Percentiles rank a stretch among this genome's conserved stretches.
phyloP scores from a whole-genome alignment of 2,888 invertebrate species.

The Hartigia nigra region DNA sequence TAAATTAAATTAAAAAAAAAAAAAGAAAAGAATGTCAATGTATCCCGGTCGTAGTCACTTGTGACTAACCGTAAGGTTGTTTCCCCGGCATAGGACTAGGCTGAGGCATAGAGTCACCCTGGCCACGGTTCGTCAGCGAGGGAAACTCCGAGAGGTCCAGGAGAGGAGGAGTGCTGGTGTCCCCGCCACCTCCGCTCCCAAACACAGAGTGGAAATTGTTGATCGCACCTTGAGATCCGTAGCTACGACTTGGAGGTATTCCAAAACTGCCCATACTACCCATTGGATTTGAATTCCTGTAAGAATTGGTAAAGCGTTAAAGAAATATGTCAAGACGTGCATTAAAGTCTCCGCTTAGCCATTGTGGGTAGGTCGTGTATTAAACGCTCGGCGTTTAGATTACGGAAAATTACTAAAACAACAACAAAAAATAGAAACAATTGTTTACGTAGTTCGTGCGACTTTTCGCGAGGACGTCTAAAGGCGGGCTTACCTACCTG shows the following conservation, averaged over 20 bases:
- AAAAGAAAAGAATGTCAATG: not conserved
- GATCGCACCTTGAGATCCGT: constrained; percentile 67
- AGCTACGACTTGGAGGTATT: constrained; percentile 70
- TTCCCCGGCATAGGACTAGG: constrained; percentile 88
- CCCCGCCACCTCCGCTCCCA: constrained; percentile 73
- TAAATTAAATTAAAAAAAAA: too few relatives aligned
- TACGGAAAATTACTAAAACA: not conserved
- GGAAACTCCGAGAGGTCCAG: constrained; percentile 94
- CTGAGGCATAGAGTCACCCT: constrained; percentile 82
- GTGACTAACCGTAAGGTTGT: constrained; percentile 86
- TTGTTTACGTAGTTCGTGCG: not conserved
- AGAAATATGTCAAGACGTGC: constrained; percentile 15
- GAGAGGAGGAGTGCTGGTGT: constrained; percentile 85
- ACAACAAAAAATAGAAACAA: too few relatives aligned
- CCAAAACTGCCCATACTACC: constrained; percentile 75
- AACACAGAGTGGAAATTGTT: constrained; percentile 84
- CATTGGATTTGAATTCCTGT: constrained; percentile 71
- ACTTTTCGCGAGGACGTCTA: not conserved
- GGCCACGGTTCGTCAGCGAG: constrained; percentile 88
- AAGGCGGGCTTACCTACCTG: not conserved
- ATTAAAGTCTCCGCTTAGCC: not conserved
- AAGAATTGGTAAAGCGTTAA: constrained; percentile 41
- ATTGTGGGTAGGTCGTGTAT: not conserved
- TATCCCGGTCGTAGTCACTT: constrained; percentile 18
- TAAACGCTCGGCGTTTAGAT: not conserved